phyloP scores from a whole-genome alignment of 2,797 vertebrate species.

The Hafferia zeledoni region DNA sequence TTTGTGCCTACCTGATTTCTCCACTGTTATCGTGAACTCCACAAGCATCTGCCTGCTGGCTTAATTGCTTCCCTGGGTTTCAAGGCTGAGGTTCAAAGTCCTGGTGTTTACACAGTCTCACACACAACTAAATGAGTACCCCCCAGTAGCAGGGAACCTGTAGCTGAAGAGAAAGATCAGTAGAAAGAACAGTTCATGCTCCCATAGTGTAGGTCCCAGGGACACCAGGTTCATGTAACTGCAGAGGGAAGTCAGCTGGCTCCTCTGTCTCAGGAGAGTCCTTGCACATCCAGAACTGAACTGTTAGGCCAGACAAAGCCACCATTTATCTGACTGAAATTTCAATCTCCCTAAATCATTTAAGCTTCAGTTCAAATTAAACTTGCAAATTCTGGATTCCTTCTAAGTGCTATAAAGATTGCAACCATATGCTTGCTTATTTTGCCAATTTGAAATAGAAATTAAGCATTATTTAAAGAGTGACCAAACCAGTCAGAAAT shows the following conservation, averaged over 20 bases:
- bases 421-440: slow-evolving; percentile 58
- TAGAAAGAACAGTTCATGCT: neutral
- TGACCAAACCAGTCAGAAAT: slow-evolving; percentile 37
- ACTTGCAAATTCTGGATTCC: slow-evolving; percentile 37
- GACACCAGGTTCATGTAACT: neutral
- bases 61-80: neutral
- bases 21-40: neutral
- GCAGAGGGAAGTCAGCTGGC: neutral
- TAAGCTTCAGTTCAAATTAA: slow-evolving; percentile 40
- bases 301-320: neutral
- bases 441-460: slow-evolving; percentile 45
- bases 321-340: slow-evolving; percentile 19
- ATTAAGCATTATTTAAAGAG: slow-evolving; percentile 18
- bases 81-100: neutral
- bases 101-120: neutral
- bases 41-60: neutral
- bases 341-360: slow-evolving; percentile 10
- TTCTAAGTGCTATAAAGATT: slow-evolving; percentile 23
- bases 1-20: slow-evolving; percentile 2
- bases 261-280: neutral
- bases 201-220: neutral
- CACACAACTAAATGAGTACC: neutral
- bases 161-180: neutral
- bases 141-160: neutral
- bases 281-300: neutral